These are phyloP conservation scores for Saccostrea echinata DNA, from an alignment of 1,140 invertebrate species.

Conservation along the genomic window DNA sequence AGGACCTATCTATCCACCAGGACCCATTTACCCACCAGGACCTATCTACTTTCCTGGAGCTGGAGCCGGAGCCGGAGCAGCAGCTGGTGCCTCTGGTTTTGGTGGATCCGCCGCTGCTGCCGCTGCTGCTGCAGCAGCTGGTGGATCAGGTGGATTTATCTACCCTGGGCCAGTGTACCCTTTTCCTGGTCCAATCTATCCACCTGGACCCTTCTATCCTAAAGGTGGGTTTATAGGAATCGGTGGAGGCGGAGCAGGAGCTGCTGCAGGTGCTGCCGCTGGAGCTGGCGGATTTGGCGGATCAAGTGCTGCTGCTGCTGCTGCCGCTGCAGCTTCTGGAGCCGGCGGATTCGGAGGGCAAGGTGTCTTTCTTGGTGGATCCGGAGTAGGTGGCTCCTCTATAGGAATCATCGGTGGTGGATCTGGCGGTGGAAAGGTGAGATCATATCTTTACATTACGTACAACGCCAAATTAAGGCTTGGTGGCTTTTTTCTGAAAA, in stretches of 20 bases:
- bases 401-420: conserved; percentile 6
- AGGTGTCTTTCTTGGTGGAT: not conserved
- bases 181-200: not conserved
- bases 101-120: not conserved
- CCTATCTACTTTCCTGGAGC: not conserved
- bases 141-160: not conserved
- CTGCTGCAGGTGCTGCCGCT: conserved; percentile 2
- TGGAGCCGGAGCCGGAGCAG: not conserved
- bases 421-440: not conserved
- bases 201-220: not conserved
- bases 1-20: not conserved
- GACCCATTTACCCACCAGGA: too few relatives aligned
- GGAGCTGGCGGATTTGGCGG: not conserved
- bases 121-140: not conserved
- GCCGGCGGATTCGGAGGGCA: conserved; percentile 4
- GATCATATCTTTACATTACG: not conserved
- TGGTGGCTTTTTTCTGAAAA: not conserved
- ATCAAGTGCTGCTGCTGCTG: conserved; percentile 18
- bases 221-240: conserved; percentile 11
- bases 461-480: not conserved
- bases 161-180: not conserved
- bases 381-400: not conserved
- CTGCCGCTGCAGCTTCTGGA: too few relatives aligned
- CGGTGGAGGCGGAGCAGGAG: not conserved
- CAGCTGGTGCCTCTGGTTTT: not conserved